Percentiles rank a stretch among this genome's conserved stretches.
Evolutionary conservation across 92 coral and sea anemone species (phyloP).

Genomic region (Porites divaricata): DNA sequence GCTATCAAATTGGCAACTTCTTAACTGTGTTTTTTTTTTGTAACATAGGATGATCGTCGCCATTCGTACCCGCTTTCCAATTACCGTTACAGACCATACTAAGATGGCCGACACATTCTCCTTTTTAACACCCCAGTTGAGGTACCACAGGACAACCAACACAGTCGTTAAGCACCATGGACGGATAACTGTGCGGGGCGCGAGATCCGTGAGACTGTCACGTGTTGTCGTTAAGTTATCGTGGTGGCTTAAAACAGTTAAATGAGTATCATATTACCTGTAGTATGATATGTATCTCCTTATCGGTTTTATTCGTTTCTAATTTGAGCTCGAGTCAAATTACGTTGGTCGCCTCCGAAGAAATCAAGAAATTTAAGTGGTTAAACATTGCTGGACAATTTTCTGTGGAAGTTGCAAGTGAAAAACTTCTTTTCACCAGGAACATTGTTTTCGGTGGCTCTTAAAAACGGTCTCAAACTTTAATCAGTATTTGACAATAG

Average conservation of each 20-base stretch:
- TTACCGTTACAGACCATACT: constrained; percentile 80
- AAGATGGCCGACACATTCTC: background rate
- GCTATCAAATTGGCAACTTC: no score
- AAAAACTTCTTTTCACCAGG: background rate
- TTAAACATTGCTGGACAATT: background rate
- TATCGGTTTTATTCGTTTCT: background rate
- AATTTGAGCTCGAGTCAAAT: constrained; percentile 1
- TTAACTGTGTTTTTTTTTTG: background rate
- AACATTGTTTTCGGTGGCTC: background rate
- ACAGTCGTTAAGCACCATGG: background rate
- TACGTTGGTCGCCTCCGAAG: background rate
- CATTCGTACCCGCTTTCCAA: constrained; percentile 79
- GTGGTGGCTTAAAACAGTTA: background rate
- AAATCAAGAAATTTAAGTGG: background rate
- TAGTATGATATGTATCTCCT: background rate
- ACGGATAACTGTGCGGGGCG: background rate
- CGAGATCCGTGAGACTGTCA: background rate
- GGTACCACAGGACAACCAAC: no score
- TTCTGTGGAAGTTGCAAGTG: background rate
- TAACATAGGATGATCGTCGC: constrained; percentile 71
- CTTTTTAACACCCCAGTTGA: background rate
- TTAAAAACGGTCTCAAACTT: no score
- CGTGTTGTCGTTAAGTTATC: constrained; percentile 10
- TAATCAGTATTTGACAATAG: no score
- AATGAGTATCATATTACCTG: background rate